Evolutionary conservation across 2,113 vertebrate genomes (phyloP), one percentile per base, ranked within the genome.

Genomic region (Hypocryptadius cinnamomeus): DNA sequence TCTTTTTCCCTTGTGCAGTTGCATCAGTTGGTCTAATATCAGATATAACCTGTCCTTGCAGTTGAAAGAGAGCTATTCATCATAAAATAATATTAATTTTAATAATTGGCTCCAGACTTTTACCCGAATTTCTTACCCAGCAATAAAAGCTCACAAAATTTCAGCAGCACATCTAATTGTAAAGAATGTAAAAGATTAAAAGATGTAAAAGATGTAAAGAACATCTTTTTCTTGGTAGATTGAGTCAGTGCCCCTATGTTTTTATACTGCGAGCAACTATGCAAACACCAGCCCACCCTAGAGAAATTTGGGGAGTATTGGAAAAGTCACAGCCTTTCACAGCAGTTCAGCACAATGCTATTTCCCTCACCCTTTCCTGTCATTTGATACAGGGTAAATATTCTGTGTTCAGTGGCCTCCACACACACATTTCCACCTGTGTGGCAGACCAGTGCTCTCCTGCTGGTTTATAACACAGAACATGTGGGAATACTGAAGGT

Each of bases 311-410:
- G 93, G 28, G 65, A 85, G 42, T 64, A 79, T 0, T 92, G 64
- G 77, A 94, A 95, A 80, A 73, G 61, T 93, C 88, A 68, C 40
- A 65, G 53, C 59, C 39, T 92, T 95, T 94, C 85, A 76, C 63
- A 87, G 89, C 24, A 7, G 61, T 39, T 94, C 80, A 82, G 54
- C 65, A 92, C 90, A 96, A 94, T 56, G 61, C 76, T 79, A 6
- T 91, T 94, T 93, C 56, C 19, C 79, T 92, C 77, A 86, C 57
- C 18, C 77, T 68, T 90, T 95, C 92, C 94, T 95, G 95, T 90
- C 69, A 96, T 88, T 85, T 74, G 93, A 96, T 94, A 95, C 79
- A 96, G 79, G 88, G 90, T 95, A 96, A 96, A 96, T 91, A 96
- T 39, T 88, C 92, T 21, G n/a, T 39, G 48, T 83, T 90, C 88